These are phyloP conservation scores for Papilio elwesi DNA, from an alignment of 2,888 invertebrate genomes.

Conservation along the genomic window DNA sequence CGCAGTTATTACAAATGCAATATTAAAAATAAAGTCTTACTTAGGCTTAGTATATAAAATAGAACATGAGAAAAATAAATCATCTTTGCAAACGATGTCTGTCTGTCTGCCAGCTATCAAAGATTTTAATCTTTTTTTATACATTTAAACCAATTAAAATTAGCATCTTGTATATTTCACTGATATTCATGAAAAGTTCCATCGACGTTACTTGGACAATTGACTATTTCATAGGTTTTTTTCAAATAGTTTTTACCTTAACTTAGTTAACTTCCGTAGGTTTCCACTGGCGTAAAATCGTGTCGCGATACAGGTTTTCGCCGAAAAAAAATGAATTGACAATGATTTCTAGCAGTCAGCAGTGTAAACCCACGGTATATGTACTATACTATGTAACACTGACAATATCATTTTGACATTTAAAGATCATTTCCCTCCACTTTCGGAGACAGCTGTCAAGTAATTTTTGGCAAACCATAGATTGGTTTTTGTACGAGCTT, in stretches of 20 bases:
- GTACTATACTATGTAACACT: no score
- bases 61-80: not conserved
- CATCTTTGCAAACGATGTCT: no score
- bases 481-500: conserved; percentile 20
- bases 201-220: not conserved
- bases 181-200: not conserved
- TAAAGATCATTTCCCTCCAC: conserved; percentile 6
- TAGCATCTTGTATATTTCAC: not conserved
- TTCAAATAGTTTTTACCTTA: no score
- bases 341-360: no score
- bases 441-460: conserved; percentile 13
- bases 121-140: no score
- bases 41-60: not conserved
- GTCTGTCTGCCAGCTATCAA: no score
- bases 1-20: not conserved
- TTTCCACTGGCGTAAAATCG: no score
- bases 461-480: conserved; percentile 1
- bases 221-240: conserved; percentile 4
- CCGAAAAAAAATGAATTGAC: no score
- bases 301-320: no score
- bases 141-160: not conserved
- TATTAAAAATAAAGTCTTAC: not conserved
- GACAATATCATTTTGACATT: conserved; percentile 15
- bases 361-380: no score
- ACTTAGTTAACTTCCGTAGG: no score